Evolutionary conservation across 2,113 vertebrate species (phyloP), one percentile per base, ranked within the genome.

Genomic region (Zapus hudsonius): DNA sequence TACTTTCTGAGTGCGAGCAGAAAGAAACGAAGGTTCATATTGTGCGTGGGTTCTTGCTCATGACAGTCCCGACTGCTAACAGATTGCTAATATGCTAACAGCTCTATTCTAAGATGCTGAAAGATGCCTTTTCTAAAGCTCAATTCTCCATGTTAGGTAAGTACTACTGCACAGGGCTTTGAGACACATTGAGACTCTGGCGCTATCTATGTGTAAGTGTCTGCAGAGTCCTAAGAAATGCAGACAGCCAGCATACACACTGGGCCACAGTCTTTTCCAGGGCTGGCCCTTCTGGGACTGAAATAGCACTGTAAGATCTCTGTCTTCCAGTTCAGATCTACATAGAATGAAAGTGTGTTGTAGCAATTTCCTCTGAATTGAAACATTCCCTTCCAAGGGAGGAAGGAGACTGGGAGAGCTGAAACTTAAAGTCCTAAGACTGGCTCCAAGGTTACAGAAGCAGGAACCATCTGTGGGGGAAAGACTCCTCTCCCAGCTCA

Each of bases 1-100:
- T 73, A 55, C 95, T 96, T 96, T 97, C 91, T 95, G 91, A 86
- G 73, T 94, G 36, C 90, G 96, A 92, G 95, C 97, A 94, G 97
- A 98, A 98, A 97, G 97, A 98, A 96, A 94, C 4, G 87, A 95
- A 96, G 94, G 94, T 87, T 98, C 97, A 97, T 97, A 97, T 86
- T 98, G 98, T 97, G 97, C 89, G 94, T 98, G 95, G 97, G 97
- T 85, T 97, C 93, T 94, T 96, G 73, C 63, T 97, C 96, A 95
- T 97, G 97, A 96, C 96, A 98, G 95, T 95, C 95, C 83, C 73
- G 95, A 97, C 97, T 97, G 97, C 66, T 96, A 98, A 94, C 97
- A 98, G 97, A 97, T 97, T 97, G 97, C 84, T 98, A 96, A 97
- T 97, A 96, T 97, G 95, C 85, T 97, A 96, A 96, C 95, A 93